phyloP scores from a whole-genome alignment of 1,140 invertebrate genomes.

The Drosophila dunni region DNA sequence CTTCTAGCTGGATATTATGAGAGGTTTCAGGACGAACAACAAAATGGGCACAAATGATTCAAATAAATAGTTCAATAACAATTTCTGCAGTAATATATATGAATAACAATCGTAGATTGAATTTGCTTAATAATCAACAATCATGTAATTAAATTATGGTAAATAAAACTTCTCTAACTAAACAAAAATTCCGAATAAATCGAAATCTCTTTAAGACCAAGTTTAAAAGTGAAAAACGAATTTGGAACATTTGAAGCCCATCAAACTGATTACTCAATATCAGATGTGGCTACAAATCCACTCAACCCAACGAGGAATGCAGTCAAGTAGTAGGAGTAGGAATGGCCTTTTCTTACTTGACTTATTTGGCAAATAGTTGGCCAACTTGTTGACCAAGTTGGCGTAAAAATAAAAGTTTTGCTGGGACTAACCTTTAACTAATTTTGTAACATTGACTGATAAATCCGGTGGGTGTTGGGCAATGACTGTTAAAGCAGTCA shows the following conservation, averaged over 20 bases:
- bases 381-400: constrained; percentile 69
- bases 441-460: constrained; percentile 78
- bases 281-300: constrained; percentile 13
- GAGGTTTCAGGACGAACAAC: constrained; percentile 23
- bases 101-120: constrained; percentile 11
- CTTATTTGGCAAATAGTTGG: constrained; percentile 59
- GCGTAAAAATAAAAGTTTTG: constrained; percentile 45
- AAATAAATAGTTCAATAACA: neutral
- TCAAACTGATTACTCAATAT: constrained; percentile 20
- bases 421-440: constrained; percentile 64
- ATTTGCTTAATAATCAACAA: constrained; percentile 19
- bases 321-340: neutral
- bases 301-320: constrained; percentile 14
- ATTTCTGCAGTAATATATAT: constrained; percentile 10
- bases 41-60: constrained; percentile 27
- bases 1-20: constrained; percentile 9
- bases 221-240: constrained; percentile 11
- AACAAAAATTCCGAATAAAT: neutral
- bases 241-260: constrained; percentile 5
- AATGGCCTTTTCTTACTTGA: constrained; percentile 23
- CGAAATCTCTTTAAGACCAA: neutral
- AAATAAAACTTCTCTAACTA: constrained; percentile 22
- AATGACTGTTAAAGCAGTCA: constrained; percentile 64
- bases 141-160: constrained; percentile 14
- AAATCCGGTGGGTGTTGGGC: constrained; percentile 45